Conservation (phyloP, 2,113 vertebrate genomes). For the Poeciliopsis turrubarensis region DNA sequence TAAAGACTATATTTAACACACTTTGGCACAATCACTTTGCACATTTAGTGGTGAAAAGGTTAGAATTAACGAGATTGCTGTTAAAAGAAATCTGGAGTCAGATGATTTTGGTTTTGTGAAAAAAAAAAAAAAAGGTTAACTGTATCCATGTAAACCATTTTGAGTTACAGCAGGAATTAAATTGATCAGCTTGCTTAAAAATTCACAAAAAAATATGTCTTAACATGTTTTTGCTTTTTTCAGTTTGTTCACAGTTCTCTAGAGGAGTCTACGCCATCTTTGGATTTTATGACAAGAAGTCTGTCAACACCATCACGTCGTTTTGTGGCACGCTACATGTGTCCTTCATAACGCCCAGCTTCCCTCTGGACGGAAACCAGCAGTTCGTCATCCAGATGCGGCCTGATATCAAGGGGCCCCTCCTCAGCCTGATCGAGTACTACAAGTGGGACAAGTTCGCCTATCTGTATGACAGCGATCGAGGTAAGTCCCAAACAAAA, state of each 20-base stretch:
- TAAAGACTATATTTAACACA: too few relatives aligned
- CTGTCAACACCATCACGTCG: conserved; percentile 98
- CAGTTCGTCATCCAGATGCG: conserved; percentile 99
- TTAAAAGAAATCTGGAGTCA: background rate
- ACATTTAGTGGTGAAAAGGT: background rate
- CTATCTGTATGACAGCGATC: conserved; percentile 97
- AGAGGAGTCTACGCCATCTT: conserved; percentile 99
- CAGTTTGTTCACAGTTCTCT: conserved; percentile 99
- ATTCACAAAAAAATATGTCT: background rate
- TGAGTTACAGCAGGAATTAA: background rate
- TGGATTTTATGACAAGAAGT: conserved; percentile 99
- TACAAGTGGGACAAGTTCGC: conserved; percentile 99
- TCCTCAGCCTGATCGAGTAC: conserved; percentile 97
- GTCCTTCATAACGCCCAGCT: conserved; percentile 98
- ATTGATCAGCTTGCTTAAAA: background rate
- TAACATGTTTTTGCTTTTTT: conserved; percentile 33
- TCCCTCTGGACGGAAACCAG: conserved; percentile 95
- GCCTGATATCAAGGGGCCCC: conserved; percentile 96
- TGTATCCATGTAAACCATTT: conserved; percentile 24
- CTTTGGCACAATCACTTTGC: background rate
- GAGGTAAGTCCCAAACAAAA: conserved; percentile 83
- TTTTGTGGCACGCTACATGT: conserved; percentile 98
- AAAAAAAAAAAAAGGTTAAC: conserved; percentile 14
- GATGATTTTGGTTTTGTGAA: background rate
- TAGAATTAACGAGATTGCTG: background rate